Conservation (phyloP, 2,888 invertebrate species). For the Andrena chrysosceles region DNA sequence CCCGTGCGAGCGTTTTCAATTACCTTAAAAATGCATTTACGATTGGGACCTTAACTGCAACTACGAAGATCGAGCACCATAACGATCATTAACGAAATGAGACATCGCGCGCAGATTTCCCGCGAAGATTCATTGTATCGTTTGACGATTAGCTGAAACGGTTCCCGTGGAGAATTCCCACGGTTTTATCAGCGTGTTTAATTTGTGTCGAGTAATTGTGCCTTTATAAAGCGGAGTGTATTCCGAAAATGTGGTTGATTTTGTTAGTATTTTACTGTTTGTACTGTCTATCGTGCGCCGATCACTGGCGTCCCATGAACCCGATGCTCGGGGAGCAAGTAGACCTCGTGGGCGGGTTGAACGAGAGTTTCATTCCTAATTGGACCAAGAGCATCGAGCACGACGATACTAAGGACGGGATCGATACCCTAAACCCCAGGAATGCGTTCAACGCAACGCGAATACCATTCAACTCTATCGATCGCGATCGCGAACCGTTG, state of each 20-base stretch:
- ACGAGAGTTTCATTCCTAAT: constrained; percentile 42
- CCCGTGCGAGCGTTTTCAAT: too few species aligned
- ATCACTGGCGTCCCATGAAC: constrained; percentile 54
- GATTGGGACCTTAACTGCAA: too few species aligned
- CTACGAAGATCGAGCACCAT: too few species aligned
- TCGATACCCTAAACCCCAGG: constrained; percentile 29
- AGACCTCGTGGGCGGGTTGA: constrained; percentile 51
- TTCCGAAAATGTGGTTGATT: constrained; percentile 25
- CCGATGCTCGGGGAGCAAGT: constrained; percentile 67
- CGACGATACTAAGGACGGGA: constrained; percentile 28
- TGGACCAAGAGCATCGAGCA: constrained; percentile 41
- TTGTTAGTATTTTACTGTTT: constrained; percentile 28
- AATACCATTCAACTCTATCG: constrained; percentile 52
- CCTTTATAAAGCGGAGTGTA: background rate
- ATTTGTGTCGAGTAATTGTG: background rate
- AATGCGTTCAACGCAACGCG: constrained; percentile 43
- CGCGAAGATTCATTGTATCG: background rate
- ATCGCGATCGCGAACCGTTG: constrained; percentile 73
- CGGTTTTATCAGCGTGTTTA: background rate
- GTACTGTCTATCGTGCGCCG: constrained; percentile 8
- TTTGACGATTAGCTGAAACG: background rate
- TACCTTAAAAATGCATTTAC: too few species aligned
- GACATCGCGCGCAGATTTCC: background rate
- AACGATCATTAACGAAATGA: background rate
- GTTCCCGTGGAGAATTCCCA: background rate